phyloP scores from a whole-genome alignment of 2,797 vertebrate genomes.

The Rhynchonycteris naso region DNA sequence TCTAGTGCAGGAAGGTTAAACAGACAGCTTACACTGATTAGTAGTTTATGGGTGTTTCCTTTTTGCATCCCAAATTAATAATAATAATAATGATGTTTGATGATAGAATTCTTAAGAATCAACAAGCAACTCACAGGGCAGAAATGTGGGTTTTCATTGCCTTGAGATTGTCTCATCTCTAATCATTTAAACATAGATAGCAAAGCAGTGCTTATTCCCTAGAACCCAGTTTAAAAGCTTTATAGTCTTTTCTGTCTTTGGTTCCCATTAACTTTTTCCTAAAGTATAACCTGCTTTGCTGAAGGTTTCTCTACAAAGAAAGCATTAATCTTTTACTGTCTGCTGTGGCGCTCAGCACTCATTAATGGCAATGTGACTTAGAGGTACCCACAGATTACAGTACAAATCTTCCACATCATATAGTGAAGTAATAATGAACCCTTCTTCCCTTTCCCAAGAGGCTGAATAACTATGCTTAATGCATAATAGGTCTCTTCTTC shows the following conservation, averaged over 20 bases:
- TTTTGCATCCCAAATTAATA: constrained; percentile 33
- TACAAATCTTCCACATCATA: constrained; percentile 29
- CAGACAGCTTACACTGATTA: constrained; percentile 25
- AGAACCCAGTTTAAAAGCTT: background rate
- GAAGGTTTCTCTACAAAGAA: constrained; percentile 48
- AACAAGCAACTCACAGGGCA: background rate
- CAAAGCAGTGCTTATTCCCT: constrained; percentile 15
- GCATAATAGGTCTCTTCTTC: constrained; percentile 55
- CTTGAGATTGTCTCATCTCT: background rate
- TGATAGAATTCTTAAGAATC: constrained; percentile 23
- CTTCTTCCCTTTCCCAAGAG: constrained; percentile 53
- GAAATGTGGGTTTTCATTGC: background rate
- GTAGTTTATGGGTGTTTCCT: constrained; percentile 31
- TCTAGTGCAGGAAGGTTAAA: constrained; percentile 67
- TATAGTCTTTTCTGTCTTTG: background rate
- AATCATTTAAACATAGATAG: background rate
- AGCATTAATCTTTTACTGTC: constrained; percentile 54
- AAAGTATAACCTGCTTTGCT: constrained; percentile 53
- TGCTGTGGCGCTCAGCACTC: constrained; percentile 14
- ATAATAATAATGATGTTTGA: background rate
- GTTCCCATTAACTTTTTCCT: constrained; percentile 46
- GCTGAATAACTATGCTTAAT: constrained; percentile 57
- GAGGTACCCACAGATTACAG: constrained; percentile 44
- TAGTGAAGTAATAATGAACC: constrained; percentile 61
- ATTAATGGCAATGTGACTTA: constrained; percentile 35